phyloP scores from a whole-genome alignment of 2,888 invertebrate genomes.

The Marronus borbonicus region DNA sequence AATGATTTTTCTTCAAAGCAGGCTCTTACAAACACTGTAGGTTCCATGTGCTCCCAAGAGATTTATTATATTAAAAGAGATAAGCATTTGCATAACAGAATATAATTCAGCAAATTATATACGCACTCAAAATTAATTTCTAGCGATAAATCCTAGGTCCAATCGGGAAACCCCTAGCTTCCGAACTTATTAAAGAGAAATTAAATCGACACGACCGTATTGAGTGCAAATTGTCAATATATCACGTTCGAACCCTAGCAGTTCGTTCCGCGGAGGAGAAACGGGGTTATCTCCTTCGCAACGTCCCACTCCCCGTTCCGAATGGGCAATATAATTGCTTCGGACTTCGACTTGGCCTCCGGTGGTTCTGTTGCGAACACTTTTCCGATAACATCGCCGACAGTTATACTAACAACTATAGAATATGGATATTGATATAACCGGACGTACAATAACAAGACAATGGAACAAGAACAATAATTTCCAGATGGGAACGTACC shows the following conservation, averaged over 20 bases:
- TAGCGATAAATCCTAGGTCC: not conserved
- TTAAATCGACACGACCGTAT: conserved; percentile 27
- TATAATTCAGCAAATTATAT: not conserved
- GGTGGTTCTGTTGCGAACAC: not conserved
- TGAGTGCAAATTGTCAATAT: conserved; percentile 34
- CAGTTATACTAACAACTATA: not conserved
- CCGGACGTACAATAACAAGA: not conserved
- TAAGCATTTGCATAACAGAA: not conserved
- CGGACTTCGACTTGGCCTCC: not conserved
- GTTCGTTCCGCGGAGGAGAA: not conserved
- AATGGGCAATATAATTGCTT: conserved; percentile 10
- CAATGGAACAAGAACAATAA: not conserved
- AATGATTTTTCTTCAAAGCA: too few relatives aligned
- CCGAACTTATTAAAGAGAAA: conserved; percentile 33
- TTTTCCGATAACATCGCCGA: conserved; percentile 10
- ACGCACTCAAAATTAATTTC: conserved; percentile 5
- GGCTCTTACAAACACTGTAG: too few relatives aligned
- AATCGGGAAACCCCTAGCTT: not conserved
- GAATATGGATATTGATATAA: conserved; percentile 4
- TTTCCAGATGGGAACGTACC: not conserved
- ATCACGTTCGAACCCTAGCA: conserved; percentile 5
- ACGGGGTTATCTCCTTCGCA: conserved; percentile 1
- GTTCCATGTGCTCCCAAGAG: too few relatives aligned
- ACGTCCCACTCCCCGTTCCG: not conserved
- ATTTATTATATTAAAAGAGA: too few relatives aligned